These are phyloP conservation scores for Temnothorax curvispinosus DNA, from an alignment of 1,140 invertebrate genomes.

Conservation along the genomic window DNA sequence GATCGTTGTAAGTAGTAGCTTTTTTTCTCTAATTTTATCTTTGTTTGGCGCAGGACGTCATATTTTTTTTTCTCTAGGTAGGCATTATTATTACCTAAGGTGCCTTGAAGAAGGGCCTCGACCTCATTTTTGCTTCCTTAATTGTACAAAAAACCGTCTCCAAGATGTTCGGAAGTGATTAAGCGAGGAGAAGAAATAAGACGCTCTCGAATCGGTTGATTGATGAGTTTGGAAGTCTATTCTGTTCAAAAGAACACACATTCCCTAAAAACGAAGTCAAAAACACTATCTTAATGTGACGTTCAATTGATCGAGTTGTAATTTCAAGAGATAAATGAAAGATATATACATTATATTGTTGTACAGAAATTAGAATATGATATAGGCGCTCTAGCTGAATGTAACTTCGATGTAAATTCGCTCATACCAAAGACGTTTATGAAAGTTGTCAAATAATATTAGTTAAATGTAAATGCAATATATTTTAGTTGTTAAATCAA, in stretches of 20 bases:
- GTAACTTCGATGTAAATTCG: neutral
- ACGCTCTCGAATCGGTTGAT: neutral
- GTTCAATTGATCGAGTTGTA: neutral
- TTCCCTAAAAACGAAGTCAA: constrained; percentile 21
- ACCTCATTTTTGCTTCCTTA: constrained; percentile 67
- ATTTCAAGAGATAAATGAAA: constrained; percentile 16
- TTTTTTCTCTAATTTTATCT: constrained; percentile 76
- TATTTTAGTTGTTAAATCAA: constrained; percentile 28
- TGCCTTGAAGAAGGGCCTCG: constrained; percentile 74
- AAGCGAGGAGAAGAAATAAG: neutral
- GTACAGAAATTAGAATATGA: constrained; percentile 23
- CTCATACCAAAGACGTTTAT: constrained; percentile 40
- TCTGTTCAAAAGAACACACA: constrained; percentile 1
- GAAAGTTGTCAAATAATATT: constrained; percentile 4
- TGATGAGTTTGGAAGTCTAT: neutral
- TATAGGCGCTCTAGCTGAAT: neutral
- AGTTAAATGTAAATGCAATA: neutral
- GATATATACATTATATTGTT: neutral
- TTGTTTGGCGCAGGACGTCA: constrained; percentile 85
- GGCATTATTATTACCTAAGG: constrained; percentile 73
- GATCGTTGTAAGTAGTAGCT: constrained; percentile 78
- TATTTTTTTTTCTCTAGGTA: constrained; percentile 72
- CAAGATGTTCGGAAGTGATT: neutral
- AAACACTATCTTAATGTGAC: neutral
- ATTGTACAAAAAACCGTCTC: constrained; percentile 44